phyloP scores from a whole-genome alignment of 2,888 invertebrate species.

The Ophion ellenae region DNA sequence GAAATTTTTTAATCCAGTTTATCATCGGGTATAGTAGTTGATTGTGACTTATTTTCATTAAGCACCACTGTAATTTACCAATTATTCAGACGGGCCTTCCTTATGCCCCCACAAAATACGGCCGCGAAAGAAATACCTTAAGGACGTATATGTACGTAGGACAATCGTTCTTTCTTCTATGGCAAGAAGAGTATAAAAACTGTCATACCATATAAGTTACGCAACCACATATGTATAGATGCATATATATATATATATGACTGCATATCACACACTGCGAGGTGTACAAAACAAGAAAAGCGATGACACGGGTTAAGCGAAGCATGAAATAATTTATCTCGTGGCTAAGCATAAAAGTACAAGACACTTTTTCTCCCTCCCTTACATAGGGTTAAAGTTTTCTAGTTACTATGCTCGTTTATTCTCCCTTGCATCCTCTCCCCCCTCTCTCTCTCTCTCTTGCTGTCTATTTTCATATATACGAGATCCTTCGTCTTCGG shows the following conservation, averaged over 20 bases:
- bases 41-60: too few species aligned
- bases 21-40: too few species aligned
- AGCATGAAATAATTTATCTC: slow-evolving; percentile 83
- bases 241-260: not conserved
- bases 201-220: too few species aligned
- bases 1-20: too few species aligned
- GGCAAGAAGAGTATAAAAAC: too few species aligned
- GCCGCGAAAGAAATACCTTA: too few species aligned
- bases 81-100: too few species aligned
- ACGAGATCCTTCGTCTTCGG: slow-evolving; percentile 14
- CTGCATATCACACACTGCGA: not conserved
- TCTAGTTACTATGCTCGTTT: slow-evolving; percentile 46
- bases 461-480: slow-evolving; percentile 11
- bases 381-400: slow-evolving; percentile 76
- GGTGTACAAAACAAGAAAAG: slow-evolving; percentile 69
- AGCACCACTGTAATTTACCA: too few species aligned
- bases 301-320: slow-evolving; percentile 79
- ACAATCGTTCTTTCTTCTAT: too few species aligned
- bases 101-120: too few species aligned
- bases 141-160: too few species aligned
- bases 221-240: too few species aligned
- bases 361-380: slow-evolving; percentile 72
- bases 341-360: slow-evolving; percentile 79
- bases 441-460: slow-evolving; percentile 20
- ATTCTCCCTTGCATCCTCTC: slow-evolving; percentile 38